Evolutionary conservation across 2,113 vertebrate genomes (phyloP), one percentile per base, ranked within the genome.

Genomic region (Dasyurus viverrinus): DNA sequence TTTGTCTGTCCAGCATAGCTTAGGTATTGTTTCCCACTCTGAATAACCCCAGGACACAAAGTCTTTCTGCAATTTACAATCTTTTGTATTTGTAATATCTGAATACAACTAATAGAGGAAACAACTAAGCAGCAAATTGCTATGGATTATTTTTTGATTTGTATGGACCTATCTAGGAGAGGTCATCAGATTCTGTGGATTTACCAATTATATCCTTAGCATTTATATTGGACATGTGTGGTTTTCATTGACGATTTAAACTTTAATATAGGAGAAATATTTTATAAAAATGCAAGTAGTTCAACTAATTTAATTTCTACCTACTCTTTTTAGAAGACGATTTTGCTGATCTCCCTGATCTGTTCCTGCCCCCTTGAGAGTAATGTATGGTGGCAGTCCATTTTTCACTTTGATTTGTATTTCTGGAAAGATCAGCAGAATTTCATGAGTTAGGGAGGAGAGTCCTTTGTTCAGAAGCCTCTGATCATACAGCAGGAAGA

Each of bases 381-480:
- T 91, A 96, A 96, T 93, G 42, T 23, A 92, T 27, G 53, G 36
- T 96, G 52, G 36, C 54, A 93, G 76, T 89, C 95, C 97, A 92
- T 98, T 98, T 98, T 97, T 98, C 93, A 94, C 89, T 94, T 93
- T 94, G 91, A 97, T 97, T 98, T 98, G 93, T 98, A 90, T 93
- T 94, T 98, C 89, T 96, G 89, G 90, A 97, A 97, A 96, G 92
- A 96, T 96, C 95, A 97, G 96, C 94, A 97, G 91, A 96, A 98
- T 96, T 89, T 90, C 90, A 42, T 54, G 36, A 94, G 25, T 92
- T 96, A 95, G 42, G 6, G n/a, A 97, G 97, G 54, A 95, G 46
- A 95, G 30, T 8, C 50, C 95, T 92, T 89, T 60, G 19, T 89
- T 53, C 26, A 53, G 55, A 92, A 23, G 89, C n/a, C 90, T 97